Evolutionary conservation across 2,797 vertebrate species (phyloP).

Genomic region (Lepus townsendii): DNA sequence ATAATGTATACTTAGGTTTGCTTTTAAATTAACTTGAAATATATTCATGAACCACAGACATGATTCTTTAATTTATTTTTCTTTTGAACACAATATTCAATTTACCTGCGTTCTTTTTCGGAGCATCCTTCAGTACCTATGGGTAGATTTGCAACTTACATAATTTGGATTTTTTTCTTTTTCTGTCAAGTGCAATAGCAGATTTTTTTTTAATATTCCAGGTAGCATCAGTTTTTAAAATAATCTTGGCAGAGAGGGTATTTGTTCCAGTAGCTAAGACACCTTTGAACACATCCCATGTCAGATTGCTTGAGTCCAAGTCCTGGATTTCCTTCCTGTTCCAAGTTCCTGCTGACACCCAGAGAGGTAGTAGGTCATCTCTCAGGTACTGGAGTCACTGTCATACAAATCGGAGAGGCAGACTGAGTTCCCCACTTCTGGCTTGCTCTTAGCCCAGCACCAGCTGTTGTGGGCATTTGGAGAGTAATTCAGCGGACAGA

Average conservation of each 20-base stretch:
- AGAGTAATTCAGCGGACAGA: no score
- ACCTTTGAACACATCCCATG: no score
- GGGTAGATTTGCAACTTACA: not conserved
- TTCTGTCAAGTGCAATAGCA: not conserved
- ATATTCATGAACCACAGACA: not conserved
- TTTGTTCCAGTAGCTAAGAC: no score
- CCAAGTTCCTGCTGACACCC: no score
- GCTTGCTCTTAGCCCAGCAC: no score
- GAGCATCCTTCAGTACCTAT: not conserved
- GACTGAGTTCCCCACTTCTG: no score
- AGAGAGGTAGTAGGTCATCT: no score
- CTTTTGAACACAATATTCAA: not conserved
- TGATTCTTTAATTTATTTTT: not conserved
- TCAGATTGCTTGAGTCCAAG: no score
- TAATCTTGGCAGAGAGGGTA: not conserved
- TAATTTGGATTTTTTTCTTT: not conserved
- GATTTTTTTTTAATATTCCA: not conserved
- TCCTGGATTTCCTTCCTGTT: no score
- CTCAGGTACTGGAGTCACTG: no score
- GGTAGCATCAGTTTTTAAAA: not conserved
- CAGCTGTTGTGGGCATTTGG: no score
- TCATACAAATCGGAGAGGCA: no score
- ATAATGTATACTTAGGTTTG: not conserved
- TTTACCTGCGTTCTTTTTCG: not conserved
- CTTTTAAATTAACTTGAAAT: not conserved